Base-by-base conservation (phyloP, 30 jellyfish, hydroid and myxozoan genomes). In the Cassiopea andromeda region DNA sequence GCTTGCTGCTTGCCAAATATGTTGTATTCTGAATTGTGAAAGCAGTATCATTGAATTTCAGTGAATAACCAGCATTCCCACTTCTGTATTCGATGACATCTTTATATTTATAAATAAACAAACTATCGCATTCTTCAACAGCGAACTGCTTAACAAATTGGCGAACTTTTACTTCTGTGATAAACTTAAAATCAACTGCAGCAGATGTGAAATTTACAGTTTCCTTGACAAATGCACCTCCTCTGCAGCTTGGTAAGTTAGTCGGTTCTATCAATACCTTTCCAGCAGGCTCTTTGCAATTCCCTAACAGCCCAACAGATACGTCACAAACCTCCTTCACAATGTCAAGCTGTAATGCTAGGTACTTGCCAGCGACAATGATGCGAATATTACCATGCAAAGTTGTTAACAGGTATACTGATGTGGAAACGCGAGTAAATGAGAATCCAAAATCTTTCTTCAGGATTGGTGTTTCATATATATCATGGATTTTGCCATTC, bases 61-160 rank as follows among this genome's bases (percentile, higher is more conserved):
- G 54, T 19, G 87, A 76, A 68, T 78, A 88, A 7, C 95, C 89
- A 10, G 95, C 86, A 54, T 88, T 88, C 38, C 89, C 87, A 15
- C 69, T 18, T 38, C 90, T 50, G 79, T 61, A 79, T 57, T 88
- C 95, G 60, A 50, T 58, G n/a, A 69, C 46, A 3, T 82, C 87
- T 7, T 88, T 79, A 59, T 78, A 88, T 44, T 49, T 61, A 47
- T 77, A 88, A n/a, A 88, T 60, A 46, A 88, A 88, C 86, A 19
- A 7, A 48, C 90, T 77, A 59, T 88, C 87, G 60, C 95, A 88
- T 60, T 77, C 81, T 18, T 79, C 17, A 44, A 88, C 74, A 19
- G n/a, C 43, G 59, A 46, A 77, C 17, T 88, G 95, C 17, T 50
- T 19, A 43, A 88, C 15, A 54, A 64, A 88, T 38, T 46, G 67